Conservation (phyloP, 2,113 vertebrate genomes). For the Gallinago undulata region DNA sequence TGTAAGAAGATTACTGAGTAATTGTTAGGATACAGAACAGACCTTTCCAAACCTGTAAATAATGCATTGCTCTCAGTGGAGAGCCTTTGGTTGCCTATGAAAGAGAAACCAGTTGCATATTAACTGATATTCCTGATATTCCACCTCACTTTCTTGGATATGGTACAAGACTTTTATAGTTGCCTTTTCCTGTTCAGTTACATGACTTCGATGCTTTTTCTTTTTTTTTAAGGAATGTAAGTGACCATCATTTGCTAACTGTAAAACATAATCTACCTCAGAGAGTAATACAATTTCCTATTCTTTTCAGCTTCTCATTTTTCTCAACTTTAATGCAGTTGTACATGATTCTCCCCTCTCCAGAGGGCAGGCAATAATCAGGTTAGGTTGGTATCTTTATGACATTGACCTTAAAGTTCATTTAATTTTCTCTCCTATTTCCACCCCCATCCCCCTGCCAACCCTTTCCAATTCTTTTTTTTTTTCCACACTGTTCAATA, state of each 20-base stretch:
- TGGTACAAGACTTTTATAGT: neutral
- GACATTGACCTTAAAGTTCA: conserved; percentile 21
- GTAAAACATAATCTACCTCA: conserved; percentile 59
- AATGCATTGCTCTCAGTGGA: neutral
- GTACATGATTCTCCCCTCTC: conserved; percentile 47
- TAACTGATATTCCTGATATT: neutral
- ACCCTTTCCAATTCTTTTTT: neutral
- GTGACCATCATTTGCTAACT: conserved; percentile 35
- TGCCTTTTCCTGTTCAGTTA: neutral
- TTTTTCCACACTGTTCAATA: neutral
- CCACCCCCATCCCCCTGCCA: neutral
- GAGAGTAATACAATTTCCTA: conserved; percentile 72
- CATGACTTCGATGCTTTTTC: neutral
- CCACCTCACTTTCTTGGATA: neutral
- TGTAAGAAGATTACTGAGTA: neutral
- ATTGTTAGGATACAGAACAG: neutral
- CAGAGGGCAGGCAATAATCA: conserved; percentile 60
- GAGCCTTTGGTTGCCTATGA: neutral
- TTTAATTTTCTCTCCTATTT: conserved; percentile 24
- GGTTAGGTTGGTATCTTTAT: conserved; percentile 53
- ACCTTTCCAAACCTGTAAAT: neutral
- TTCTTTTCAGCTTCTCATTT: conserved; percentile 68
- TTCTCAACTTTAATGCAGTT: conserved; percentile 69
- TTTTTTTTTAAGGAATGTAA: neutral
- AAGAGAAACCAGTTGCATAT: neutral